These are phyloP conservation scores for Siniperca undulata DNA, from an alignment of 2,797 vertebrate genomes.

Conservation along the genomic window DNA sequence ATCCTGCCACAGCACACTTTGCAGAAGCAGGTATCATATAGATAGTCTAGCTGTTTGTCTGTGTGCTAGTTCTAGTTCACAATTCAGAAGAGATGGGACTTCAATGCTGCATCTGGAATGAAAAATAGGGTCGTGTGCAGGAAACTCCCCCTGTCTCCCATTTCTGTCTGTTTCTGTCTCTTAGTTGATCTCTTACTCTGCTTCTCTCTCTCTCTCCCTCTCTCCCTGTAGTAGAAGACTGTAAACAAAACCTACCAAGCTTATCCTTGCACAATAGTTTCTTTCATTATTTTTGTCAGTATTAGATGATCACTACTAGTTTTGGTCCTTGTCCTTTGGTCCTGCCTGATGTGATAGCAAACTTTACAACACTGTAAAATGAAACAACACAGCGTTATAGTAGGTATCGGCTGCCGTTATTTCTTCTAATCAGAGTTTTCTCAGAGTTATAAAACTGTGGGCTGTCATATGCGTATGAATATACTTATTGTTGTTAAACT, in stretches of 20 bases:
- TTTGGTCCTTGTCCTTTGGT: background rate
- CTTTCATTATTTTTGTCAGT: background rate
- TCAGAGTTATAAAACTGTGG: background rate
- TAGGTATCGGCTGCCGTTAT: background rate
- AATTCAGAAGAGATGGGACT: background rate
- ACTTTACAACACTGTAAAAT: background rate
- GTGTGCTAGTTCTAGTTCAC: background rate
- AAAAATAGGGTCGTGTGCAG: background rate
- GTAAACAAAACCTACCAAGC: background rate
- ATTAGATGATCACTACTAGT: background rate
- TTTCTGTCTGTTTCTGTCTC: conserved; percentile 8
- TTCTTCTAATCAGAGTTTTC: background rate
- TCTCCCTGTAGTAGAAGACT: background rate
- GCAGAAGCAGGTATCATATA: background rate
- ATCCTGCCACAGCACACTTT: background rate
- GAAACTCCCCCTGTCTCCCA: background rate
- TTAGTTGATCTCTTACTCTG: background rate
- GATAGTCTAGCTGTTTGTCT: no score
- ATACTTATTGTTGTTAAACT: background rate
- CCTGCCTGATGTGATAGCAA: background rate
- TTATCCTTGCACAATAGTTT: background rate
- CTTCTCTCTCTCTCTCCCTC: background rate
- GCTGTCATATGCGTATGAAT: background rate
- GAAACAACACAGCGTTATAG: background rate
- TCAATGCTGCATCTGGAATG: background rate